A percentile compares a stretch with the other conserved stretches of the same genome.
Evolutionary conservation across 2,797 vertebrate species (phyloP).

Genomic region (Urocyon cinereoargenteus): DNA sequence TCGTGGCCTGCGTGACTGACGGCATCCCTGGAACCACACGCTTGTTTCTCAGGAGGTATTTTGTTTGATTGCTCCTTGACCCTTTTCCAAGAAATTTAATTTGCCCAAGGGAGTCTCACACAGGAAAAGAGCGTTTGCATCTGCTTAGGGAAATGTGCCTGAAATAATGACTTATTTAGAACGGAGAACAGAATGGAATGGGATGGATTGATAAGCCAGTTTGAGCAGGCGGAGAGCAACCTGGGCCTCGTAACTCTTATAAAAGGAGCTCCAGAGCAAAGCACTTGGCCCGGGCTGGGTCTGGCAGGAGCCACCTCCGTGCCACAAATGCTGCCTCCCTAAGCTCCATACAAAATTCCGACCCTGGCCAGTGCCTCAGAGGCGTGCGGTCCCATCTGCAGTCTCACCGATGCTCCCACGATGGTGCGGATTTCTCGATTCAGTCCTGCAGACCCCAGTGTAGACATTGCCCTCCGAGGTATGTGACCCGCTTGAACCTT

Average conservation of each 20-base stretch:
- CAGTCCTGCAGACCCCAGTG: conserved; percentile 78
- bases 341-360: conserved; percentile 56
- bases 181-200: conserved; percentile 47
- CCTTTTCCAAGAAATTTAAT: conserved; percentile 71
- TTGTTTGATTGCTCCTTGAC: conserved; percentile 70
- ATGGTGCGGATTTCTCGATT: conserved; percentile 80
- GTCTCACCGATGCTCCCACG: conserved; percentile 43
- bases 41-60: conserved; percentile 47
- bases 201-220: conserved; percentile 79
- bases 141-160: conserved; percentile 81
- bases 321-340: neutral
- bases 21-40: neutral
- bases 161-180: conserved; percentile 75
- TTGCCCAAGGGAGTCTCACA: conserved; percentile 78
- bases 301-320: conserved; percentile 12
- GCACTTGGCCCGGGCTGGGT: neutral
- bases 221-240: conserved; percentile 74
- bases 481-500: conserved; percentile 79
- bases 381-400: neutral
- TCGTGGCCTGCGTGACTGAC: neutral
- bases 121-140: conserved; percentile 74
- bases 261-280: conserved; percentile 17
- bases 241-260: conserved; percentile 35
- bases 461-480: conserved; percentile 80
- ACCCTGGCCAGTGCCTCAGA: neutral